A percentile compares a stretch with the other conserved stretches of the same genome.
These are phyloP conservation scores for Syritta pipiens DNA, from an alignment of 2,888 invertebrate species.

Conservation along the genomic window DNA sequence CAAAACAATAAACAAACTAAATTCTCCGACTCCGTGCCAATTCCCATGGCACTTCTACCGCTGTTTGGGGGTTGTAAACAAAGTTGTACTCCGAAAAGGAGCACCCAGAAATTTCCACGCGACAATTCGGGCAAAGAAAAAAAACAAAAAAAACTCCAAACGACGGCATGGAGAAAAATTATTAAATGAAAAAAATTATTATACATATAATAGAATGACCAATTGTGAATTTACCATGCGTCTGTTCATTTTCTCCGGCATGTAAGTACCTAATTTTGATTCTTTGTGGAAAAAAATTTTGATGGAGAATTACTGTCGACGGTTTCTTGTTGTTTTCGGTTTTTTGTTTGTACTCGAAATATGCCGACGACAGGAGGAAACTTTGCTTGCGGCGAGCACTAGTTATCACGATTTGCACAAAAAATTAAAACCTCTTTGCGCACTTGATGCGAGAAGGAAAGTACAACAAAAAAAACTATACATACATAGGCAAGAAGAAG, in stretches of 20 bases:
- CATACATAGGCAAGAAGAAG: neutral
- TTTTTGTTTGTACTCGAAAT: constrained; percentile 12
- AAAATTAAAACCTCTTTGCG: constrained; percentile 40
- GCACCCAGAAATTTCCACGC: neutral
- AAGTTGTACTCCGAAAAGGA: neutral
- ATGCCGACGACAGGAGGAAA: neutral
- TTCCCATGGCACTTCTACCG: constrained; percentile 37
- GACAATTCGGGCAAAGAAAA: neutral
- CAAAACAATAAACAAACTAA: constrained; percentile 19
- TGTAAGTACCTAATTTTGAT: constrained; percentile 41
- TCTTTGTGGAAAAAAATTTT: neutral
- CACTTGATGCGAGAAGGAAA: constrained; percentile 36
- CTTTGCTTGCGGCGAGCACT: constrained; percentile 1
- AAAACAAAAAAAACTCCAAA: no score
- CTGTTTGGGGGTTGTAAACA: constrained; percentile 50
- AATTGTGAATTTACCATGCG: constrained; percentile 60
- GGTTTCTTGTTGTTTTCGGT: neutral
- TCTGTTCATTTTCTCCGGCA: constrained; percentile 67
- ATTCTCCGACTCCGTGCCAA: neutral
- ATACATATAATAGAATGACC: neutral
- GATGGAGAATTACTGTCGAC: neutral
- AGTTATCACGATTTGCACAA: constrained; percentile 32
- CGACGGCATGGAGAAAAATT: no score
- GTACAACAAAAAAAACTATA: constrained; percentile 25
- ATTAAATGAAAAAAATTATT: neutral